Percentiles rank a stretch among this genome's conserved stretches.
Conservation (phyloP, 2,888 invertebrate species). For the Bombylius discolor region DNA sequence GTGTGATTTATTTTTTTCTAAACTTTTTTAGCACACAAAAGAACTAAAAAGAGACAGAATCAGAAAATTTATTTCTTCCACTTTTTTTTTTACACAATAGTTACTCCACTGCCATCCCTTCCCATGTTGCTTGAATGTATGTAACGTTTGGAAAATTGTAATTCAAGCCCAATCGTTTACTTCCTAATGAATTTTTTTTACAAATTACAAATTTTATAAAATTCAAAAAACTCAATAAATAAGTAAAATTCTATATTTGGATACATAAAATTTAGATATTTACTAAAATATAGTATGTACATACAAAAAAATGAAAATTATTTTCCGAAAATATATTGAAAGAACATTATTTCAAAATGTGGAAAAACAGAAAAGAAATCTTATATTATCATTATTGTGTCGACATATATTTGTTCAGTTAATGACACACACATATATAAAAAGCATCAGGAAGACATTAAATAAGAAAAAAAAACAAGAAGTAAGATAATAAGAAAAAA, state of each 20-base stretch:
- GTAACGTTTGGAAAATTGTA: background rate
- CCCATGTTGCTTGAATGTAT: background rate
- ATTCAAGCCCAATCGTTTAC: background rate
- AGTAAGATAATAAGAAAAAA: background rate
- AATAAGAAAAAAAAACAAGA: too few relatives aligned
- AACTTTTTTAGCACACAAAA: too few relatives aligned
- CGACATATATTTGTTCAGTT: background rate
- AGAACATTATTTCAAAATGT: background rate
- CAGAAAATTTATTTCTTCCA: too few relatives aligned
- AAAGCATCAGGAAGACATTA: background rate
- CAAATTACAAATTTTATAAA: too few relatives aligned
- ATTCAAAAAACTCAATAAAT: too few relatives aligned
- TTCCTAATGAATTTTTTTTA: background rate
- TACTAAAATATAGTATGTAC: too few relatives aligned
- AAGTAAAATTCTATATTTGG: too few relatives aligned
- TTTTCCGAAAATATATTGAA: too few relatives aligned
- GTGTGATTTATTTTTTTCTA: background rate
- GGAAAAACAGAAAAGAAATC: background rate
- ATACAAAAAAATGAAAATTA: too few relatives aligned
- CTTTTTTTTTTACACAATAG: background rate
- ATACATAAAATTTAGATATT: too few relatives aligned
- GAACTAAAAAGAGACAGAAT: background rate
- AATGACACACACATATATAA: constrained; percentile 1
- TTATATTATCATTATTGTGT: background rate
- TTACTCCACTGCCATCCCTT: background rate